Evolutionary conservation across 2,797 vertebrate species (phyloP).

Genomic region (Fistularia commersonii): DNA sequence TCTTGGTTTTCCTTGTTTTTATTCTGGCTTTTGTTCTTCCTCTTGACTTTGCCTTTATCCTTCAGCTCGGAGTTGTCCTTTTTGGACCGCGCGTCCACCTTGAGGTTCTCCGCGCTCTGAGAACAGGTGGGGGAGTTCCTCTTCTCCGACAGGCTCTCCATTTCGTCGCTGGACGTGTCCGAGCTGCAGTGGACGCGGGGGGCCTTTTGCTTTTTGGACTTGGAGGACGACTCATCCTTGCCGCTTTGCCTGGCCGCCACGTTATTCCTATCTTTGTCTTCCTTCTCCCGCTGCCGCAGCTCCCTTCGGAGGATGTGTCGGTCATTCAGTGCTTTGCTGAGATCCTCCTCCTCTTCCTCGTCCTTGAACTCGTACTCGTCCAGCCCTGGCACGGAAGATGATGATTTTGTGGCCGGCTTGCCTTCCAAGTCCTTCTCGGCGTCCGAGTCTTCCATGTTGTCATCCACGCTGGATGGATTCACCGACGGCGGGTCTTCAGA

Average conservation of each 20-base stretch:
- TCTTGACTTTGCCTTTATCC: constrained; percentile 95
- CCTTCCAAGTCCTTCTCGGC: constrained; percentile 88
- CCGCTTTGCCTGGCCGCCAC: constrained; percentile 82
- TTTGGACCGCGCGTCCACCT: constrained; percentile 80
- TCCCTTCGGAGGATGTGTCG: constrained; percentile 90
- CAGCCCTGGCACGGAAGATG: constrained; percentile 81
- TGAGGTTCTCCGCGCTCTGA: constrained; percentile 77
- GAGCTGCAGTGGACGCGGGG: constrained; percentile 89
- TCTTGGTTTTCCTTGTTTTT: constrained; percentile 99
- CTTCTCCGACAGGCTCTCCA: constrained; percentile 84
- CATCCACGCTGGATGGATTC: constrained; percentile 94
- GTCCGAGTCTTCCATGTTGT: constrained; percentile 92
- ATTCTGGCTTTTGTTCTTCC: constrained; percentile 93
- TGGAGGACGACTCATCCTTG: constrained; percentile 83
- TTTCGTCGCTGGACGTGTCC: constrained; percentile 95
- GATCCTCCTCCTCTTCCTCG: constrained; percentile 86
- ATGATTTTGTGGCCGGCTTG: constrained; percentile 81
- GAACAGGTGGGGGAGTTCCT: constrained; percentile 82
- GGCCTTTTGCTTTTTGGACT: constrained; percentile 88
- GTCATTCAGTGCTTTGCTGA: constrained; percentile 91
- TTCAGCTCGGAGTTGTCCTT: constrained; percentile 88
- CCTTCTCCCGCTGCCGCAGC: constrained; percentile 83
- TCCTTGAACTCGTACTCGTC: constrained; percentile 99
- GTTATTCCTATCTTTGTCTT: constrained; percentile 83
- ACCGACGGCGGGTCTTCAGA: constrained; percentile 92